Base-by-base conservation (phyloP, 2,888 invertebrate species). In the Deilephila elpenor region DNA sequence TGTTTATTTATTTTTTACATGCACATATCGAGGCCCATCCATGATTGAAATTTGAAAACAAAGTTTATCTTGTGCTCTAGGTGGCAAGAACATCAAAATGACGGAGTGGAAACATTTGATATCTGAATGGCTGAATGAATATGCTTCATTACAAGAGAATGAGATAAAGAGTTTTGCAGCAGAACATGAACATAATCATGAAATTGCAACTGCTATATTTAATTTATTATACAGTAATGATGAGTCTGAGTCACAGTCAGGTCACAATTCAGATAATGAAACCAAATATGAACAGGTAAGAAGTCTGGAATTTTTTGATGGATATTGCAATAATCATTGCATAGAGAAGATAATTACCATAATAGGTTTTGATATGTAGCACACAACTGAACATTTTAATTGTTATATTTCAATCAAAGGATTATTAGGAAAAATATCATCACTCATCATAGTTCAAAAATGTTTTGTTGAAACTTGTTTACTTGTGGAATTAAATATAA, bases 111-210 rank as follows among this genome's bases (percentile, higher is more conserved):
- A 91, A 78, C 93, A 95, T 80, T 95, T 98, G 92, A 96, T 98
- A 81, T 95, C 95, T 81, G 98, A 98, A 89, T 98, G 98, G 98
- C 93, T 98, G 80, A 95, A 96, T 81, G 98, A 98, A 87, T 98
- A 96, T 92, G 96, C 96, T 77, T 94, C 96, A 71, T 91, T 97
- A 76, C 96, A 97, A 84, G 96, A 97, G 73, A 96, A 96, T 79
- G 98, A 98, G 89, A 93, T 97, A 76, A 96, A 96, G 85, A 96
- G 97, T 74, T 98, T 97, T 93, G 96, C 97, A 59, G 96, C 96
- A 51, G 97, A 97, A 85, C 96, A 98, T 88, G 97, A 97, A 84
- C 96, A 97, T 82, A 98, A 98, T 89, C 96, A 97, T 88, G 98
- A 98, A 91, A 96, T 98, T 77, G 97, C 98, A 78, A 96, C 97